These are phyloP conservation scores for Corvus moneduloides DNA, from an alignment of 2,113 vertebrate species.

Conservation along the genomic window DNA sequence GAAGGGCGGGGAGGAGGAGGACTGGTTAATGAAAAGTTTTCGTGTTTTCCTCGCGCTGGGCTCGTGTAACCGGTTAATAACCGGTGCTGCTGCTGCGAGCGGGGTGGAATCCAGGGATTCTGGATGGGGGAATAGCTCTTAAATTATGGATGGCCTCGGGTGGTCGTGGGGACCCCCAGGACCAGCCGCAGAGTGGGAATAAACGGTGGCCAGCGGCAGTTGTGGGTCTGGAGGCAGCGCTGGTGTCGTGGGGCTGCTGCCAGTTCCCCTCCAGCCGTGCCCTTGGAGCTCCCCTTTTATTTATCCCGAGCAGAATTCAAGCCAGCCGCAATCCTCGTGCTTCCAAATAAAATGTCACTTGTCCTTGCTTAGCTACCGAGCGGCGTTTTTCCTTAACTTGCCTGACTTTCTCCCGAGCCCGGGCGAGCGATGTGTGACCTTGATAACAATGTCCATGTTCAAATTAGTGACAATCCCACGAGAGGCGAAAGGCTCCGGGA, in stretches of 20 bases:
- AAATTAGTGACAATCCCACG: background rate
- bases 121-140: background rate
- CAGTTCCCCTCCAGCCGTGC: background rate
- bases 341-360: slow-evolving; percentile 42
- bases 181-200: background rate
- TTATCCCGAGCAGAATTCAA: background rate
- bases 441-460: slow-evolving; percentile 1
- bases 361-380: background rate
- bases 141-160: background rate
- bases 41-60: background rate
- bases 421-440: slow-evolving; percentile 10
- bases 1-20: slow-evolving; percentile 54
- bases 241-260: background rate
- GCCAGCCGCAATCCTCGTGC: background rate
- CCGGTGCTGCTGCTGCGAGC: background rate
- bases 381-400: background rate
- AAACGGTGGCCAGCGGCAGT: background rate
- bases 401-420: background rate
- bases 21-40: slow-evolving; percentile 56
- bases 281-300: slow-evolving; percentile 12
- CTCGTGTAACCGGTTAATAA: background rate
- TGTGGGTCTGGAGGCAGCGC: background rate
- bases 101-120: background rate
- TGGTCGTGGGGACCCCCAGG: background rate
- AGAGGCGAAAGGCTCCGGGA: background rate